Evolutionary conservation across 2,113 vertebrate genomes (phyloP).

Genomic region (Platanista minor): DNA sequence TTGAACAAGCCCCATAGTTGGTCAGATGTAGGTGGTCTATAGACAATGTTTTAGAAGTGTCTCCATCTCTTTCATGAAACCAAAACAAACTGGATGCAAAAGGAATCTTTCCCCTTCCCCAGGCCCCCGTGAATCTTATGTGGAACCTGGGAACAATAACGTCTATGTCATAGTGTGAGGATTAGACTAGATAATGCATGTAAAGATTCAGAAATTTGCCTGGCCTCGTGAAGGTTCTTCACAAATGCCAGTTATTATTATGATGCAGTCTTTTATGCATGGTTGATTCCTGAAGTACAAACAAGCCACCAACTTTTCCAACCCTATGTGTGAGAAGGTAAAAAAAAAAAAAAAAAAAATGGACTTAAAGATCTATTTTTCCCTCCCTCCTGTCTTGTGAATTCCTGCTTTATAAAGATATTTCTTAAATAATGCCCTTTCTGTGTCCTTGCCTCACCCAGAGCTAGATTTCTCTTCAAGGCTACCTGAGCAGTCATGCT

Average conservation of each 20-base stretch:
- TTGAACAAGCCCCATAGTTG: background rate
- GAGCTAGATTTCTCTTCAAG: background rate
- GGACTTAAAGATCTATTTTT: background rate
- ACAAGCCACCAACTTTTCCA: background rate
- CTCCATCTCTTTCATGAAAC: background rate
- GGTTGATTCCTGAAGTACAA: background rate
- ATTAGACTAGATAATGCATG: background rate
- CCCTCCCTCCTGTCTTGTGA: background rate
- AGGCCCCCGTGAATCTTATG: background rate
- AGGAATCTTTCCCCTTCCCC: background rate
- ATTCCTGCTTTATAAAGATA: background rate
- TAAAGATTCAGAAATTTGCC: background rate
- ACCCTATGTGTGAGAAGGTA: background rate
- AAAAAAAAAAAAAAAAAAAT: background rate
- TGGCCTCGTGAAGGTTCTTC: background rate
- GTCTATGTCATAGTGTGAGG: background rate
- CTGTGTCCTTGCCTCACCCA: background rate
- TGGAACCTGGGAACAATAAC: background rate
- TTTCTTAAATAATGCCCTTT: background rate
- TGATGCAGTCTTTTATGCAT: background rate
- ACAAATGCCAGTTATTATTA: background rate
- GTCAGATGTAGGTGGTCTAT: background rate
- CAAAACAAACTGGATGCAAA: background rate
- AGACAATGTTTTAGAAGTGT: background rate
- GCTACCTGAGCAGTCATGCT: background rate